Evolutionary conservation across 2,113 vertebrate genomes (phyloP), one percentile per base, ranked within the genome.

Genomic region (Gallinago undulata): DNA sequence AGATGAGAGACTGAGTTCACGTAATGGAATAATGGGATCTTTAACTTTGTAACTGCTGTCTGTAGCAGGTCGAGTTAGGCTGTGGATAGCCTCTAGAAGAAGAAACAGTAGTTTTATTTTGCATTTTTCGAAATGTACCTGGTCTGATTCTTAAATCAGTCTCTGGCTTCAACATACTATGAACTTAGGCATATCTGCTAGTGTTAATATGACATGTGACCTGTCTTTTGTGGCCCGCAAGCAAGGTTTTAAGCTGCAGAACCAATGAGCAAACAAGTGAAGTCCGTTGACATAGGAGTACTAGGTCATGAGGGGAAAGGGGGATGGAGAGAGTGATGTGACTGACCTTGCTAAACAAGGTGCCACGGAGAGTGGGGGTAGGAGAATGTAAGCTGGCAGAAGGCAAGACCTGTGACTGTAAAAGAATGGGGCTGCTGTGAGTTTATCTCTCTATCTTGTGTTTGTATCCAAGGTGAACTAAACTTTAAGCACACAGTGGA

Each of bases 231-330:
- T 77, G 59, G n/a, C 50, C 35, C 50, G 19, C 28, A 33, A 67
- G 56, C 67, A 33, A 86, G 39, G 48, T 50, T 96, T 85, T 51
- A 80, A 81, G 64, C 55, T 90, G 63, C 82, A 93, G 79, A 80
- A 70, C 47, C 55, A 77, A 56, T 37, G 39, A 93, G 79, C 73
- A 96, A 97, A 97, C 92, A 97, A 92, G 82, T 77, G 91, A 93
- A 75, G 84, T 91, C 90, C 10, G 1, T 37, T 78, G 76, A 89
- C 39, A 56, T 3, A 21, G 37, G 39, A 84, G 43, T 69, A 73
- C 39, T 39, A 25, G 85, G 90, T 93, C 77, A 93, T 28, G 89
- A 93, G 92, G 92, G 91, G 59, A 89, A 96, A 95, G 87, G 93
- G 76, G 64, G 28, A 55, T 72, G 80, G 63, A 87, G 87, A 91